These are phyloP conservation scores for Torymus aiolomorphi DNA, from an alignment of 2,888 invertebrate species.

Conservation along the genomic window DNA sequence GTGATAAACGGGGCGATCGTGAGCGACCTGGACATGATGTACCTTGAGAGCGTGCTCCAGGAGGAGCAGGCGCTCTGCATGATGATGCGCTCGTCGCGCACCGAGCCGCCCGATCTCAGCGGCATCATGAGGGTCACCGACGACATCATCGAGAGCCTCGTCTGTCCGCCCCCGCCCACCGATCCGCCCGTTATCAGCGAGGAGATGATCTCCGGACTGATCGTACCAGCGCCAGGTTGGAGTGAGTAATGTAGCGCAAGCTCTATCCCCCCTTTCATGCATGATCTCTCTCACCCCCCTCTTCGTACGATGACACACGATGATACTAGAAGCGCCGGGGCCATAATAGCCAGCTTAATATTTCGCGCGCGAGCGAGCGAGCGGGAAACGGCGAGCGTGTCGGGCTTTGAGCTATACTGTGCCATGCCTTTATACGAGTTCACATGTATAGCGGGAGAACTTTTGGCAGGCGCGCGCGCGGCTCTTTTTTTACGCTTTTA, in stretches of 20 bases:
- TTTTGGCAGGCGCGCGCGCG: too few relatives aligned
- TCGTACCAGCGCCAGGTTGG: constrained; percentile 97
- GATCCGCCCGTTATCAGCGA: constrained; percentile 95
- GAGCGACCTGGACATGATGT: constrained; percentile 99
- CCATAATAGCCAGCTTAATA: too few relatives aligned
- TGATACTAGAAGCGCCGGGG: too few relatives aligned
- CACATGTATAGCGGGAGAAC: too few relatives aligned
- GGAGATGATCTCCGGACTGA: constrained; percentile 96
- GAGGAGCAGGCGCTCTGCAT: constrained; percentile 95
- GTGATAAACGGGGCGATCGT: constrained; percentile 99
- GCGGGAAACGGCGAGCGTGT: too few relatives aligned
- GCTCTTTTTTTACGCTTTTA: not conserved
- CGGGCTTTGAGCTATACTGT: too few relatives aligned
- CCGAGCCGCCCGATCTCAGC: constrained; percentile 78
- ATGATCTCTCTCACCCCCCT: not conserved
- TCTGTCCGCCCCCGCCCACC: constrained; percentile 96
- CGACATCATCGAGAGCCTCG: constrained; percentile 95
- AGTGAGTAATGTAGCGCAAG: constrained; percentile 81
- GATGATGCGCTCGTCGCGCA: constrained; percentile 91
- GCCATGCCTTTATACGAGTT: too few relatives aligned
- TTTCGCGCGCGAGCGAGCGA: too few relatives aligned
- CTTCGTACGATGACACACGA: not conserved
- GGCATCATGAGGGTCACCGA: constrained; percentile 92
- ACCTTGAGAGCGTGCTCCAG: constrained; percentile 96
- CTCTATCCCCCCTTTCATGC: not conserved